Base-by-base conservation (phyloP, 2,113 vertebrate species). In the Phaethon lepturus region DNA sequence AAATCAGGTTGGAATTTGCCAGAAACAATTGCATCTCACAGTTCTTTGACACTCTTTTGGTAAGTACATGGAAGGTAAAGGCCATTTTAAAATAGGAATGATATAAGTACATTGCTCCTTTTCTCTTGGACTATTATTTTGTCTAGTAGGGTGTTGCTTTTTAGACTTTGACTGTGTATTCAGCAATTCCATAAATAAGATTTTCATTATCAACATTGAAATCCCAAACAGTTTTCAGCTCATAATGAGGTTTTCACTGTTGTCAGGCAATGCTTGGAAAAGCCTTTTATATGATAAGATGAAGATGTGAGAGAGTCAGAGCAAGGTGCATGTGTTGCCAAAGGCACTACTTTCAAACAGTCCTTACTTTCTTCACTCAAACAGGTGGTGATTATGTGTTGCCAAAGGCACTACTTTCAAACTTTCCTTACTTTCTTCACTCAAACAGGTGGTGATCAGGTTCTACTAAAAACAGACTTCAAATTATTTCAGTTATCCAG, bases 151-250 rank as follows among this genome's bases (percentile, higher is more conserved):
- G 60, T 38, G 56, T 31, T 87, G 91, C 78, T 94, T 98, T 96
- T 92, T 60, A 83, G 78, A 71, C 60, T 81, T 85, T 56, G 73
- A 33, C 42, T 85, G 91, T 5, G 4, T 47, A 38, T 96, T 98
- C 96, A 95, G 95, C 97, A 97, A 96, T 97, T 96, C 95, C 92
- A 82, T 96, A 98, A 97, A 96, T 93, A 98, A 97, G 95, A 95
- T 93, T 84, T 96, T 87, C 13, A 76, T 97, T 97, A 96, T 96
- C 92, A 96, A 92, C 96, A 97, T 3, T 89, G 96, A 97, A 98
- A 97, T 95, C 77, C 74, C 84, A 91, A 97, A 92, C 77, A 97
- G 96, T 91, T 96, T 97, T 97, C 89, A 90, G 89, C 69, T 95
- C 93, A 88, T 94, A 97, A 97, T 88, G 87, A 91, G 83, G 50